A percentile compares a stretch with the other conserved stretches of the same genome.
These are phyloP conservation scores for Poeciliopsis paucimaculata DNA, from an alignment of 2,797 vertebrate genomes.

Conservation along the genomic window DNA sequence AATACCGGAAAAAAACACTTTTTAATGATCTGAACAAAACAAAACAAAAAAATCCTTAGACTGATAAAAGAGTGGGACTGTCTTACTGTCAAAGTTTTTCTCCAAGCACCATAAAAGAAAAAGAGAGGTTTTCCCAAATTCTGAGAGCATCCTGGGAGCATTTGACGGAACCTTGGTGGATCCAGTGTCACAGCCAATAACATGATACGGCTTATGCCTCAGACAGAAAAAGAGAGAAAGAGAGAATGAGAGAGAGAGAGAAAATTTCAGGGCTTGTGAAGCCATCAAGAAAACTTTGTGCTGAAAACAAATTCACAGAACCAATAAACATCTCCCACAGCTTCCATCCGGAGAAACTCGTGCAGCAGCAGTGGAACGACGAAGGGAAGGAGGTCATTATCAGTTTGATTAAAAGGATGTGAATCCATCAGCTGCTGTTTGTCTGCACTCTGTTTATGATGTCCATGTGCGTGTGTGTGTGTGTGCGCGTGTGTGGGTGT, in stretches of 20 bases:
- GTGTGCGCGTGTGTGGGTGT: constrained; percentile 19
- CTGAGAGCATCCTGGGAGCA: constrained; percentile 1
- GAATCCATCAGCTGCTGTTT: constrained; percentile 39
- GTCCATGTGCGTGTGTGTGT: constrained; percentile 27
- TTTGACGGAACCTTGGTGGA: neutral
- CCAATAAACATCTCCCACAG: neutral
- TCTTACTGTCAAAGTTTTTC: neutral
- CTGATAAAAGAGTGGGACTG: neutral
- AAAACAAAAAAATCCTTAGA: neutral
- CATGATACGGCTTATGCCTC: neutral
- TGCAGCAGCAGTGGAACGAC: constrained; percentile 11
- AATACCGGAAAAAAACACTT: neutral
- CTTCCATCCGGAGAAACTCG: neutral
- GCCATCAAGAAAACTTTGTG: neutral
- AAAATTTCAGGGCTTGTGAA: neutral
- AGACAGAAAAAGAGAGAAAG: neutral
- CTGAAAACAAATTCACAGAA: neutral
- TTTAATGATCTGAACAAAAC: neutral
- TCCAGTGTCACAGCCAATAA: constrained; percentile 2
- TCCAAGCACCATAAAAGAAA: neutral
- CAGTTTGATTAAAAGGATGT: constrained; percentile 42
- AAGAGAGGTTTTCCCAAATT: neutral
- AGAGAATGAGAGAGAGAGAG: too few species aligned
- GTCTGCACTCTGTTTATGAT: constrained; percentile 47
- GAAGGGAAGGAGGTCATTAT: constrained; percentile 26